Conservation (phyloP, 1,140 invertebrate genomes). For the Drosophila biarmipes region DNA sequence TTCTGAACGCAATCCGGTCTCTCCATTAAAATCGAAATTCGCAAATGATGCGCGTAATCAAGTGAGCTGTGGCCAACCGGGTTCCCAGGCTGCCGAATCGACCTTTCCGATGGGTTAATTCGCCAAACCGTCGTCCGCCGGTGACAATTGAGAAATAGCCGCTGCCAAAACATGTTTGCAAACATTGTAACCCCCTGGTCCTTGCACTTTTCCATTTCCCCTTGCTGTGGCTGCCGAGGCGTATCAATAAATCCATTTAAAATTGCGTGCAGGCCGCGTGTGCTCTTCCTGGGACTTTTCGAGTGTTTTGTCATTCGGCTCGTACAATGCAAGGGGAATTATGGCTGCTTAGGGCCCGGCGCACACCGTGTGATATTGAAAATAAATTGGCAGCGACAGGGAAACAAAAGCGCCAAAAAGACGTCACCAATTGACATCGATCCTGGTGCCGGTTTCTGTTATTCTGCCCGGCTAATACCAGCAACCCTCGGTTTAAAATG, state of each 20-base stretch:
- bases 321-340: slow-evolving; percentile 78
- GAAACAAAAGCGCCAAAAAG: slow-evolving; percentile 73
- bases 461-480: slow-evolving; percentile 22
- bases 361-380: slow-evolving; percentile 56
- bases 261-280: slow-evolving; percentile 77
- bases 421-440: slow-evolving; percentile 73
- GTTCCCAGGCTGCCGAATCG: slow-evolving; percentile 61
- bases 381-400: slow-evolving; percentile 79
- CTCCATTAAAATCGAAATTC: slow-evolving; percentile 79
- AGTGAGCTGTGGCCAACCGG: slow-evolving; percentile 32
- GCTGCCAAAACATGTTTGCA: slow-evolving; percentile 76
- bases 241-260: slow-evolving; percentile 84
- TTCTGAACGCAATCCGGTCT: slow-evolving; percentile 31
- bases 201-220: neutral
- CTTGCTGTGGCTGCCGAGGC: slow-evolving; percentile 61
- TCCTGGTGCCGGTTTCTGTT: slow-evolving; percentile 10
- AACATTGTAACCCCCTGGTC: slow-evolving; percentile 69
- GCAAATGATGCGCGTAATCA: slow-evolving; percentile 83
- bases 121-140: slow-evolving; percentile 34
- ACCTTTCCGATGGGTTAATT: slow-evolving; percentile 50
- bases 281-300: slow-evolving; percentile 22
- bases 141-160: slow-evolving; percentile 82
- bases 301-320: slow-evolving; percentile 47
- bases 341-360: slow-evolving; percentile 71
- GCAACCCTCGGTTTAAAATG: slow-evolving; percentile 81